These are phyloP conservation scores for Hipparchia sbordonii DNA, from an alignment of 2,888 invertebrate genomes.

Conservation along the genomic window DNA sequence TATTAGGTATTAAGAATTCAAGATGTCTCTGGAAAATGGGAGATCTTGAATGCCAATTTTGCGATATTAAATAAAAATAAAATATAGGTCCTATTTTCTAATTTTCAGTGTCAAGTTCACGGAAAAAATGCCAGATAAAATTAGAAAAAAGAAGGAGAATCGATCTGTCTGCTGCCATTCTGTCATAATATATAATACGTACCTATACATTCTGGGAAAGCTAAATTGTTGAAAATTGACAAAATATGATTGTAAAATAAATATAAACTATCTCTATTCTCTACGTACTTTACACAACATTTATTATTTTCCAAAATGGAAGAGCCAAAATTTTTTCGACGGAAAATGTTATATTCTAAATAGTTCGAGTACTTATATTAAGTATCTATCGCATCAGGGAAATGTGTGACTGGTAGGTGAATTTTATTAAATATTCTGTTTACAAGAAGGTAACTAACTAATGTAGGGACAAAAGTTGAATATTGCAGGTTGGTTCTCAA, in stretches of 20 bases:
- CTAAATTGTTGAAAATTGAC: constrained; percentile 12
- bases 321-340: neutral
- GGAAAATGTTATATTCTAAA: neutral
- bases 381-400: constrained; percentile 18
- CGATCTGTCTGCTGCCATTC: neutral
- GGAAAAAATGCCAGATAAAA: constrained; percentile 27
- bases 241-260: constrained; percentile 16
- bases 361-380: neutral
- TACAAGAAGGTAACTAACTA: too few relatives aligned
- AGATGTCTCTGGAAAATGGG: too few relatives aligned
- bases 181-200: constrained; percentile 19
- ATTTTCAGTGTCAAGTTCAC: constrained; percentile 49
- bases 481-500: too few relatives aligned
- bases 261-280: neutral
- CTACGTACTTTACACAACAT: too few relatives aligned
- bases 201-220: constrained; percentile 8
- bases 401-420: constrained; percentile 62
- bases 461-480: too few relatives aligned
- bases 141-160: constrained; percentile 28
- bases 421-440: neutral
- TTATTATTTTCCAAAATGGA: constrained; percentile 9
- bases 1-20: too few relatives aligned
- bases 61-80: too few relatives aligned
- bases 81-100: neutral
- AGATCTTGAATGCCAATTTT: too few relatives aligned